Evolutionary conservation across 2,113 vertebrate genomes (phyloP), one percentile per base, ranked within the genome.

Genomic region (Lasiurus cinereus): DNA sequence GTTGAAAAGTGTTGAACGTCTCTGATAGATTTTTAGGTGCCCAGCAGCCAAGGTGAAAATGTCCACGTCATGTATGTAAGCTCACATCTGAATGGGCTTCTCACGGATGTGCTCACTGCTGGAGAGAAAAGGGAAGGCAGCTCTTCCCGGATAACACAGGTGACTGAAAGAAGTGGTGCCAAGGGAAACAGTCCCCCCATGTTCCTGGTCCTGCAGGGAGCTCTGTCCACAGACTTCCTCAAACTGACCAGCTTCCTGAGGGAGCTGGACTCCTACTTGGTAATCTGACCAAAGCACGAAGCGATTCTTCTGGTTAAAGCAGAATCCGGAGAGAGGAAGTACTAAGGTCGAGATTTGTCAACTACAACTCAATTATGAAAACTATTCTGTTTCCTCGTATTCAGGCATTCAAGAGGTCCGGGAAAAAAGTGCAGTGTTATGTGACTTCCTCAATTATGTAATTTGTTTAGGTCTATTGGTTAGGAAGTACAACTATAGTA

Each of bases 311-410:
- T 72, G 52, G 8, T 69, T 84, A 43, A 79, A 77, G 83, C 76
- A 43, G 80, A 91, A 77, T 64, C 82, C 52, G 82, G 59, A 74
- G 43, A 77, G 79, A 94, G 96, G 96, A 97, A 97, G 89, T 56
- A 48, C 87, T 90, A 66, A 93, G 95, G 91, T 94, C 93, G 91
- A 90, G 89, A 91, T 85, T 31, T 94, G 56, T 89, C 96, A 86
- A 84, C 83, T 96, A 89, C 83, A 94, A 36, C n/a, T 93, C 73
- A 88, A 87, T 91, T 82, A 87, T 87, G 73, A 83, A 94, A 95
- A 90, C 0, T 1, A 64, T 94, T 66, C 83, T 84, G 33, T 82
- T 95, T 96, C 96, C 96, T 94, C 54, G 62, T 93, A 93, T 96
- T 97, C 83, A 94, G 62, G 12, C 46, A 24, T 70, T 79, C 31